Conservation (phyloP, 2,797 vertebrate genomes). For the Sebastiscus albofasciatus region DNA sequence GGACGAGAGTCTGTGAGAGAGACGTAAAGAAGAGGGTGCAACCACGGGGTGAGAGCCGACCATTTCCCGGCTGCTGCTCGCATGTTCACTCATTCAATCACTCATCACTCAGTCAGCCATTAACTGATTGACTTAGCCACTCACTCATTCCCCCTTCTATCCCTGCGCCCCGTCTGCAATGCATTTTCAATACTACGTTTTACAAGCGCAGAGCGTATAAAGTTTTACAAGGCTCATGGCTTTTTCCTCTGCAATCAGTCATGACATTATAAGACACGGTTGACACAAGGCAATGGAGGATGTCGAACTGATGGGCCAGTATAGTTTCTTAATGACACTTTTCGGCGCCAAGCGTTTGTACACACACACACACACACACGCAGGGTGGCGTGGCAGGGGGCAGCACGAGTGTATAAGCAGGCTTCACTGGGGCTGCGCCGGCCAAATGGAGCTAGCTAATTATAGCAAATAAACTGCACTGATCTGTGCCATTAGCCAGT, state of each 20-base stretch:
- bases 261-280: constrained; percentile 34
- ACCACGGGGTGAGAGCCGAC: not conserved
- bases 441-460: constrained; percentile 77
- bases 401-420: constrained; percentile 40
- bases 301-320: constrained; percentile 39
- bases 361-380: not conserved
- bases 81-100: constrained; percentile 12
- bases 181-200: constrained; percentile 39
- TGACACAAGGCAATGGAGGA: constrained; percentile 46
- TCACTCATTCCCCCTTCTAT: not conserved
- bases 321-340: constrained; percentile 55
- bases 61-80: not conserved
- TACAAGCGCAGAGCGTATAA: constrained; percentile 38
- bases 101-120: constrained; percentile 34
- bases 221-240: constrained; percentile 51
- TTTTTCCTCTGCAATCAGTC: constrained; percentile 44
- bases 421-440: constrained; percentile 36
- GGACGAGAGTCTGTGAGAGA: not conserved
- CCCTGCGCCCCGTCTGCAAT: not conserved
- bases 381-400: constrained; percentile 49
- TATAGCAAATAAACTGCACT: constrained; percentile 82
- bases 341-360: constrained; percentile 17
- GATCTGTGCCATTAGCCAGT: constrained; percentile 81
- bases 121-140: constrained; percentile 25
- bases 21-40: not conserved